These are phyloP conservation scores for Ifrita kowaldi DNA, from an alignment of 2,113 vertebrate genomes.

Conservation along the genomic window DNA sequence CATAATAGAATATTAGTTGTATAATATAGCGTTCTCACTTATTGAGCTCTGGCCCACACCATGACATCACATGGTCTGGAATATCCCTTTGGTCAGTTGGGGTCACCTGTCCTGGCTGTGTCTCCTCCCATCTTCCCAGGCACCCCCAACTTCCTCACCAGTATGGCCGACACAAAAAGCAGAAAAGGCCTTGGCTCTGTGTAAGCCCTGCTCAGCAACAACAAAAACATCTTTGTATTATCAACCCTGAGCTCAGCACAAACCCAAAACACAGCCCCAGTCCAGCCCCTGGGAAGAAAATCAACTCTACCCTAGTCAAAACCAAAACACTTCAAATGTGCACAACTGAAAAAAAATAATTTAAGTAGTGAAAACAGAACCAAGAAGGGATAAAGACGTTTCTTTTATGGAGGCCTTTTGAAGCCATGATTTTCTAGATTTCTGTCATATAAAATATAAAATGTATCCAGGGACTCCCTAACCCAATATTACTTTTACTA, in stretches of 20 bases:
- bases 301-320: neutral
- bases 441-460: neutral
- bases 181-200: neutral
- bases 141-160: neutral
- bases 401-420: neutral
- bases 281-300: neutral
- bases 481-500: neutral
- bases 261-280: neutral
- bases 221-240: neutral
- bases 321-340: neutral
- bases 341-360: neutral
- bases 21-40: neutral
- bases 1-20: neutral
- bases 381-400: neutral
- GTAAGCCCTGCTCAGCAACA: neutral
- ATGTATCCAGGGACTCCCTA: rapidly evolving
- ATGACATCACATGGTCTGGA: neutral
- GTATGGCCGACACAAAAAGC: rapidly evolving
- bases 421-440: neutral
- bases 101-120: neutral
- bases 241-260: neutral
- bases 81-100: neutral
- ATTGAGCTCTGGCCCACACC: neutral
- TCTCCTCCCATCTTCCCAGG: neutral
- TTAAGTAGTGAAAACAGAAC: neutral